Base-by-base conservation (phyloP, 2,113 vertebrate genomes). In the Phylloscopus whistleri region DNA sequence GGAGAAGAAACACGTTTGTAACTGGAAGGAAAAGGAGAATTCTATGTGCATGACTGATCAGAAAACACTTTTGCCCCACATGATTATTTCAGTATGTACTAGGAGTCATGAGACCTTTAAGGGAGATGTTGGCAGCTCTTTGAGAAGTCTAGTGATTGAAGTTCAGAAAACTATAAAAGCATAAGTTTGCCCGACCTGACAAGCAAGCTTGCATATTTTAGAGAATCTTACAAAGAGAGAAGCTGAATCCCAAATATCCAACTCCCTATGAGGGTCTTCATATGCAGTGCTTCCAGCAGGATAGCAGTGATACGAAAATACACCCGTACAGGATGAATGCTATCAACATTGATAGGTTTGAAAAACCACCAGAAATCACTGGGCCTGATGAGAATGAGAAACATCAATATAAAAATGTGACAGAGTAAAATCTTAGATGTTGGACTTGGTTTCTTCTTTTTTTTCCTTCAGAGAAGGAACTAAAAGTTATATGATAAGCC, bases 1-100 rank as follows among this genome's bases (percentile, higher is more conserved):
- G 92, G 76, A 94, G 60, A 79, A 94, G 87, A 89, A 89, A 64
- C 41, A 87, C 62, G 37, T 90, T 90, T 70, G 60, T 88, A 80
- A 75, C 68, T 88, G 56, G 75, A 76, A 69, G 22, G 52, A 62
- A 72, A 89, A 68, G 39, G n/a, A 87, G 56, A 93, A 90, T 81
- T 92, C 56, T 93, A 68, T 55, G 16, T 74, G 35, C 35, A 12
- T 31, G 22, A 67, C 37, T 81, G 80, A 68, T 66, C 51, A 92
- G 84, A 84, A 96, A 95, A 69, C 52, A 76, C 66, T 91, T 87
- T 78, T 78, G 60, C 30, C 24, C n/a, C 51, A 28, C 10, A 6
- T 39, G 27, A 77, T 89, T 86, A 39, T 89, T 93, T 84, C 60
- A 72, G 35, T 90, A 51, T 81, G 46, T 81, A 67, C n/a, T 33